phyloP scores from a whole-genome alignment of 1,140 invertebrate species.

The Micrasema longulum region DNA sequence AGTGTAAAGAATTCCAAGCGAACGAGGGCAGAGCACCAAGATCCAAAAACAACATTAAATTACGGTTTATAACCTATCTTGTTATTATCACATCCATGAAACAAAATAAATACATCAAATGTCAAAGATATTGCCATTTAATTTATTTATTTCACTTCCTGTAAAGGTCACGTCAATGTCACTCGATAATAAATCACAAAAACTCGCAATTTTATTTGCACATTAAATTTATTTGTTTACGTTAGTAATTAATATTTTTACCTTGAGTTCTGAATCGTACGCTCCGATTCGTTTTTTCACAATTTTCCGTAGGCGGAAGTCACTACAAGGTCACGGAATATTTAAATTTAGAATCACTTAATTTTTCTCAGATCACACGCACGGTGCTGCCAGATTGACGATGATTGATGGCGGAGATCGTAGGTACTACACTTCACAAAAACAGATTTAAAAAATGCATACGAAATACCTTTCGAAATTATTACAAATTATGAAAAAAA shows the following conservation, averaged over 20 bases:
- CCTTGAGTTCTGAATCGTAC: too few species aligned
- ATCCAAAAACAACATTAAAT: not conserved
- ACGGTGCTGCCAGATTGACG: conserved; percentile 31
- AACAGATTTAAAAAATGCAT: not conserved
- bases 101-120: too few species aligned
- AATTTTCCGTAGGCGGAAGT: conserved; percentile 20
- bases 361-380: conserved; percentile 30
- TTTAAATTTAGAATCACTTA: conserved; percentile 35
- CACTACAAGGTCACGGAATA: conserved; percentile 7
- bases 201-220: not conserved
- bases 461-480: too few species aligned
- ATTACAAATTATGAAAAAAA: too few species aligned
- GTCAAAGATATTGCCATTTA: not conserved
- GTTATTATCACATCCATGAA: too few species aligned
- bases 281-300: not conserved
- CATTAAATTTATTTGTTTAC: conserved; percentile 2
- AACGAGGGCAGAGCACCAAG: conserved; percentile 8
- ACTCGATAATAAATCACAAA: too few species aligned
- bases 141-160: not conserved
- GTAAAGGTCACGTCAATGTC: too few species aligned
- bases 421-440: conserved; percentile 24
- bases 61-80: too few species aligned
- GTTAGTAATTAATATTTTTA: too few species aligned
- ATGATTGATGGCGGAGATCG: conserved; percentile 17
- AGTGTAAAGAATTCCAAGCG: conserved; percentile 10